Conservation (phyloP, 1,140 invertebrate species). For the Ceratina australensis region DNA sequence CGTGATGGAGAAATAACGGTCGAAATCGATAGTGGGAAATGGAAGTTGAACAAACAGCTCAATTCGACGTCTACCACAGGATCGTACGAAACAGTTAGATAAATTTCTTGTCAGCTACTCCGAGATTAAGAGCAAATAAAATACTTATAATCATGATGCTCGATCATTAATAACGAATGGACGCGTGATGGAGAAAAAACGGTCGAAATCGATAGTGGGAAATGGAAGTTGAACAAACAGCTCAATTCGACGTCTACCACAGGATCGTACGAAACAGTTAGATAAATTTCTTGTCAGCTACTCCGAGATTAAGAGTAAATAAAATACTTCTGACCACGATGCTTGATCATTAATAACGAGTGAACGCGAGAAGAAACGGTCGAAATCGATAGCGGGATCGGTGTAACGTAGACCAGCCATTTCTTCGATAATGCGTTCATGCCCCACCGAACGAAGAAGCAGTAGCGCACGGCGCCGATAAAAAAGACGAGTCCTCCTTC, state of each 20-base stretch:
- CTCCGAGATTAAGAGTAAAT: no score
- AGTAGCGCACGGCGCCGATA: constrained; percentile 77
- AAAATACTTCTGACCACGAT: no score
- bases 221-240: constrained; percentile 1
- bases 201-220: not conserved
- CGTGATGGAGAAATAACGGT: no score
- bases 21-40: no score
- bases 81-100: not conserved
- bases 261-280: not conserved
- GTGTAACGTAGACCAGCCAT: constrained; percentile 67
- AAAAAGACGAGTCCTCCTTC: constrained; percentile 72
- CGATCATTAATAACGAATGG: not conserved
- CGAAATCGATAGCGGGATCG: constrained; percentile 3
- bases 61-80: constrained; percentile 12
- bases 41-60: not conserved
- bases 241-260: constrained; percentile 7
- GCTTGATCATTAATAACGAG: not conserved
- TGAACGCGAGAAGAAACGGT: no score
- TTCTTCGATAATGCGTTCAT: constrained; percentile 78
- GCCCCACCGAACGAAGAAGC: constrained; percentile 74
- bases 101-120: no score
- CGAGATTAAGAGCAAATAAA: no score
- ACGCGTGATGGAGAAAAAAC: no score
- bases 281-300: no score
- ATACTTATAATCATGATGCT: no score